These are phyloP conservation scores for Chrysocyon brachyurus DNA, from an alignment of 2,797 vertebrate species.

Conservation along the genomic window DNA sequence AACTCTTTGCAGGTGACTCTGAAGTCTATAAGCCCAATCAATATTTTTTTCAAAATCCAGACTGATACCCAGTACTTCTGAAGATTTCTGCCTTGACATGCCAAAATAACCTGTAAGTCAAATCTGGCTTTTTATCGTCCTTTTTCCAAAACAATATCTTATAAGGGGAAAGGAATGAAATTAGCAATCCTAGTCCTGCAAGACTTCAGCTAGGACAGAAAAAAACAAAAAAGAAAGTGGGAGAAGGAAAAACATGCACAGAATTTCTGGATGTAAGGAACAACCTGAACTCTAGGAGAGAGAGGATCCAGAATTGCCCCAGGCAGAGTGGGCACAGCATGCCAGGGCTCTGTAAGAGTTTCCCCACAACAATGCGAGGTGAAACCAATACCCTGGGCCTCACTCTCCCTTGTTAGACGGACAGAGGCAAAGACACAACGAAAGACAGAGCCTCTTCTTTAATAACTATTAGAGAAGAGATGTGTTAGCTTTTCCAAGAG, in stretches of 20 bases:
- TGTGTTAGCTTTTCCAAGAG: background rate
- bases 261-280: background rate
- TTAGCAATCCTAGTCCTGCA: background rate
- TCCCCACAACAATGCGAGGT: background rate
- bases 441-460: background rate
- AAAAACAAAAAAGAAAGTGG: background rate
- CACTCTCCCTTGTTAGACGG: background rate
- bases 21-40: background rate
- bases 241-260: background rate
- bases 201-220: background rate
- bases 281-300: background rate
- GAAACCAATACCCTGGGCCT: background rate
- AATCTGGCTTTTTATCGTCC: background rate
- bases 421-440: background rate
- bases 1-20: background rate
- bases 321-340: background rate
- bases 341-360: background rate
- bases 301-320: background rate
- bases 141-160: background rate
- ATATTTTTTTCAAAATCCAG: background rate
- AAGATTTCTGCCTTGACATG: background rate
- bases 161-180: background rate
- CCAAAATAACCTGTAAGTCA: background rate
- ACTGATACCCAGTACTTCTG: background rate
- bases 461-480: background rate